Evolutionary conservation across 2,888 invertebrate species (phyloP), one percentile per base, ranked within the genome.

Genomic region (Drosophila ustulata): DNA sequence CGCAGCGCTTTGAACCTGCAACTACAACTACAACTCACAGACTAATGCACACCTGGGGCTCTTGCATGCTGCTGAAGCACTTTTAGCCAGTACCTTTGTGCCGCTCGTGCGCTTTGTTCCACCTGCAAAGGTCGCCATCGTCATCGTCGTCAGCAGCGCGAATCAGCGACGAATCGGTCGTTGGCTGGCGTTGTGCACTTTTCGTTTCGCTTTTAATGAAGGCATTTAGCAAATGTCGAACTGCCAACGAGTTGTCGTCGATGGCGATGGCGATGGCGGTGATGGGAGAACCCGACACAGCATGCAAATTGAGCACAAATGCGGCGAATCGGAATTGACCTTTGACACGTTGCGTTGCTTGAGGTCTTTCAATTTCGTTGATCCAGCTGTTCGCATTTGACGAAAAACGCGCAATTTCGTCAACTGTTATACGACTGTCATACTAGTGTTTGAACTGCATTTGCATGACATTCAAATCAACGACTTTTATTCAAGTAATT

Each of bases 41-140:
- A 68, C 67, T 66, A 65, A 68, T 68, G 65, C 68, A 63, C 73
- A 73, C 66, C 74, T 71, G 66, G 52, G 63, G 76, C 76, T 66
- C 47, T 63, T 63, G 59, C 50, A 32, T 61, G 25, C 28, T 18
- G 28, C 52, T 76, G 61, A 72, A 86, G 78, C 74, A 74, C 80
- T 75, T 86, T 74, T 32, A 57, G 71, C 41, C 41, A 37, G n/a
- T 62, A 69, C 78, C 75, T 80, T 86, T 80, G 83, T 86, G 75
- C 69, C 56, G 62, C 37, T 46, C 61, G 53, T 46, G 46, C 53
- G 53, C 61, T 46, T 52, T 62, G 53, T 47, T 53, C 30, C 62
- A 39, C 37, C 9, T 47, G 53, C 13, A 62, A 53, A 47, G 37
- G 62, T 67, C 45, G 59, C n/a, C 49, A 55, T 37, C 47, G 46